A percentile compares a stretch with the other conserved stretches of the same genome.
phyloP scores from a whole-genome alignment of 1,140 invertebrate genomes.

The Galleria mellonella region DNA sequence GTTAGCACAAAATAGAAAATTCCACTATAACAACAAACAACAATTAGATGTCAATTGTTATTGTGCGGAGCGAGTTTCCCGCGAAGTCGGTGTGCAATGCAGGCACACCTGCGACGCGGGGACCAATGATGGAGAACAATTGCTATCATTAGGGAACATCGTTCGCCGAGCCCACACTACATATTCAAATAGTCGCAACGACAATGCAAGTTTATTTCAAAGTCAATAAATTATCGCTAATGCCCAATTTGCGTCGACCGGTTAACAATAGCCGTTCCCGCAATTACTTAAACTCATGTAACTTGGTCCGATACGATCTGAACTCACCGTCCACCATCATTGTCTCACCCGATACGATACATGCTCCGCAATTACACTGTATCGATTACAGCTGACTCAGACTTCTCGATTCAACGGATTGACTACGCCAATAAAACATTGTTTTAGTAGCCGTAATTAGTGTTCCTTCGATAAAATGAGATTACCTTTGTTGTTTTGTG shows the following conservation, averaged over 20 bases:
- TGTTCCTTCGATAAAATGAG: slow-evolving; percentile 32
- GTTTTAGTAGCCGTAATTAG: slow-evolving; percentile 58
- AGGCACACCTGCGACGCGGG: slow-evolving; percentile 54
- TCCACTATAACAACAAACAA: background rate
- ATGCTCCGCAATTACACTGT: slow-evolving; percentile 59
- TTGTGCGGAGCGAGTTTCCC: slow-evolving; percentile 10
- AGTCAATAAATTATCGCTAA: slow-evolving; percentile 70
- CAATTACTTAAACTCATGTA: slow-evolving; percentile 71
- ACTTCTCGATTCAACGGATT: slow-evolving; percentile 40
- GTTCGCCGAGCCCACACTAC: slow-evolving; percentile 44
- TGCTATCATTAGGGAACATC: slow-evolving; percentile 60
- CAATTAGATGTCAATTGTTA: background rate
- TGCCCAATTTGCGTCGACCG: slow-evolving; percentile 68
- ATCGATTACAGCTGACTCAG: slow-evolving; percentile 63
- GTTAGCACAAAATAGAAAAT: too few relatives aligned
- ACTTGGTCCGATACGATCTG: slow-evolving; percentile 63
- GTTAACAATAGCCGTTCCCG: slow-evolving; percentile 68
- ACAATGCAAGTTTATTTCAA: slow-evolving; percentile 66
- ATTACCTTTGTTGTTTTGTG: slow-evolving; percentile 19
- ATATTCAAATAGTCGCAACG: slow-evolving; percentile 58
- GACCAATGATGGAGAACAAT: slow-evolving; percentile 63
- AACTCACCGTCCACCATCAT: slow-evolving; percentile 42
- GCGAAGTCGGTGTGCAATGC: slow-evolving; percentile 14
- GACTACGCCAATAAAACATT: slow-evolving; percentile 57
- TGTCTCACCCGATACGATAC: slow-evolving; percentile 58